phyloP scores from a whole-genome alignment of 1,140 invertebrate genomes.

The Drosophila varians region DNA sequence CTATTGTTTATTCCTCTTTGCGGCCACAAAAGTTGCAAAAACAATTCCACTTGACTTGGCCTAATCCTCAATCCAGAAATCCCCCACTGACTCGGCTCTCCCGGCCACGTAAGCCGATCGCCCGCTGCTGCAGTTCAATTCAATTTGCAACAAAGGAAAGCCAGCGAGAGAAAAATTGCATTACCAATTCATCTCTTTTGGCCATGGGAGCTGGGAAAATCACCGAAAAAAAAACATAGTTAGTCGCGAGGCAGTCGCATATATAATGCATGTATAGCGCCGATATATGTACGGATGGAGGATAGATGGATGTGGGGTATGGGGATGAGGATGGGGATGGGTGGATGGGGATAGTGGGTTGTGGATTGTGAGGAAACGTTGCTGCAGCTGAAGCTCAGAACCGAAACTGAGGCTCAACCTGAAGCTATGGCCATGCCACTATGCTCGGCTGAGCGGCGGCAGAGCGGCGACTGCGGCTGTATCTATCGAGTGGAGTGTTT shows the following conservation, averaged over 20 bases:
- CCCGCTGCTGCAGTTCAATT: conserved; percentile 50
- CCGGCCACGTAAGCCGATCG: conserved; percentile 62
- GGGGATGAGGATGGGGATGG: too few species aligned
- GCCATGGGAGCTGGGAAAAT: conserved; percentile 16
- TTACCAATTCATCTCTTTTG: conserved; percentile 57
- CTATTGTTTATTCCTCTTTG: neutral
- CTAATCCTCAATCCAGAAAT: conserved; percentile 38
- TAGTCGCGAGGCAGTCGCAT: conserved; percentile 18
- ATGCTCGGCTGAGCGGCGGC: conserved; percentile 20
- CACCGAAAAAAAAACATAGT: conserved; percentile 22
- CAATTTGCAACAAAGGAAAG: conserved; percentile 73
- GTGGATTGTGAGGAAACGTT: conserved; percentile 52
- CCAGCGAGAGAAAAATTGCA: conserved; percentile 47
- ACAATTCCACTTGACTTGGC: conserved; percentile 49
- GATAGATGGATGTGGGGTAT: too few species aligned
- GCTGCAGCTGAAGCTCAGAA: conserved; percentile 66
- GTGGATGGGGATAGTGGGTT: too few species aligned
- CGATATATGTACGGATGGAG: conserved; percentile 6
- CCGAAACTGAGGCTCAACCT: conserved; percentile 60
- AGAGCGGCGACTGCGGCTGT: conserved; percentile 55
- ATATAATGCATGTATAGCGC: conserved; percentile 7
- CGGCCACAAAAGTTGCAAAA: neutral
- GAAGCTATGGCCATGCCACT: conserved; percentile 42
- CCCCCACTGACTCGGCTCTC: conserved; percentile 35
- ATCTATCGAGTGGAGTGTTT: conserved; percentile 79